These are phyloP conservation scores for Caenorhabditis parvicauda DNA, from an alignment of 2,888 invertebrate species.

Conservation along the genomic window DNA sequence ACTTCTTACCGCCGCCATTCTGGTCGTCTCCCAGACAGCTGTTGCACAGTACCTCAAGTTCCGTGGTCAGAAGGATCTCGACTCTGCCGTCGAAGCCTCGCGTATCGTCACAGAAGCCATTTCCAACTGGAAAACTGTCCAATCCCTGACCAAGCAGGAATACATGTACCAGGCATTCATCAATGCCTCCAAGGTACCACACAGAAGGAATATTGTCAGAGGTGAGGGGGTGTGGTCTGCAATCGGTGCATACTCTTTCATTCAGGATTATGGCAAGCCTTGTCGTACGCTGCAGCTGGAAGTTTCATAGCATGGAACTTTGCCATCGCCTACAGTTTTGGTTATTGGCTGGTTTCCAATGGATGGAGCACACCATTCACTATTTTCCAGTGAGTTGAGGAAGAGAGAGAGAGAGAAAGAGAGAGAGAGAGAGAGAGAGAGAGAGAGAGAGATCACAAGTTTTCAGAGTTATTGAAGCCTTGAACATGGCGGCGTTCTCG, in stretches of 20 bases:
- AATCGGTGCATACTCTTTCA: neutral
- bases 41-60: constrained; percentile 46
- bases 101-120: constrained; percentile 64
- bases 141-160: constrained; percentile 63
- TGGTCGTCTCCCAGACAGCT: constrained; percentile 22
- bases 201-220: constrained; percentile 33
- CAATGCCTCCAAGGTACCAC: constrained; percentile 29
- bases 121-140: constrained; percentile 64
- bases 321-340: constrained; percentile 45
- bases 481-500: constrained; percentile 67
- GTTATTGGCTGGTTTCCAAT: constrained; percentile 40
- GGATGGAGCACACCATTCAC: constrained; percentile 45
- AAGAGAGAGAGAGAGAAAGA: no score
- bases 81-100: constrained; percentile 41
- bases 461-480: constrained; percentile 68
- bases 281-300: constrained; percentile 33
- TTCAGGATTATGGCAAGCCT: constrained; percentile 40
- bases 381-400: constrained; percentile 46
- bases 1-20: constrained; percentile 35
- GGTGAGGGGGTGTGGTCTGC: constrained; percentile 23
- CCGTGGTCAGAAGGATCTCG: constrained; percentile 41
- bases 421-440: no score
- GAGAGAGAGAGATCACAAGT: no score
- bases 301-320: constrained; percentile 49
- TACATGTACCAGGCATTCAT: constrained; percentile 52